Percentiles rank a stretch among this genome's conserved stretches.
phyloP scores from a whole-genome alignment of 1,140 invertebrate genomes.

The Vanessa tameamea region DNA sequence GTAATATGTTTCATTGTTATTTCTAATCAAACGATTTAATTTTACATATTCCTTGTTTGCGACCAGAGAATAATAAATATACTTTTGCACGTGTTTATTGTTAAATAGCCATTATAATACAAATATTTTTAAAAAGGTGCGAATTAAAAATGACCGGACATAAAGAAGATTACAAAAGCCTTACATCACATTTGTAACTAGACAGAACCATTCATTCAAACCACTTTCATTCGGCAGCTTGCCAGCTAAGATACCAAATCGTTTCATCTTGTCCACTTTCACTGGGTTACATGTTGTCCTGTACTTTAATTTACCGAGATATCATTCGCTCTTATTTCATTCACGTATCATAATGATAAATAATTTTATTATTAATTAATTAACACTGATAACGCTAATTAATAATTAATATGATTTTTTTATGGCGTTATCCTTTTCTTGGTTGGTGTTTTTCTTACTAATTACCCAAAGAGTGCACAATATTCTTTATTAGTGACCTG shows the following conservation, averaged over 20 bases:
- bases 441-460: too few species aligned
- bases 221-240: slow-evolving; percentile 48
- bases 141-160: background rate
- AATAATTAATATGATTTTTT: too few species aligned
- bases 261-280: slow-evolving; percentile 53
- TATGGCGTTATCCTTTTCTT: too few species aligned
- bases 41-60: background rate
- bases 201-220: slow-evolving; percentile 13
- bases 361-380: too few species aligned
- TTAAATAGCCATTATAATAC: too few species aligned
- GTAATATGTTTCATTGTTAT: background rate
- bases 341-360: too few species aligned
- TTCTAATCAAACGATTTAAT: background rate
- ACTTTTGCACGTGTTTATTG: too few species aligned
- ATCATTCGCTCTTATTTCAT: too few species aligned
- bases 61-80: too few species aligned
- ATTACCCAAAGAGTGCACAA: too few species aligned
- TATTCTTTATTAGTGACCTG: too few species aligned
- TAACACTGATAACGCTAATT: too few species aligned
- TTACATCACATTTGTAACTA: slow-evolving; percentile 1
- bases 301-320: slow-evolving; percentile 8
- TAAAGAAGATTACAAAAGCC: background rate
- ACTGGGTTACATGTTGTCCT: slow-evolving; percentile 37
- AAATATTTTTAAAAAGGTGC: background rate
- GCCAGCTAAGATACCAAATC: slow-evolving; percentile 35